A percentile compares a stretch with the other conserved stretches of the same genome.
Evolutionary conservation across 2,888 invertebrate genomes (phyloP).

Genomic region (Tachina lurida): DNA sequence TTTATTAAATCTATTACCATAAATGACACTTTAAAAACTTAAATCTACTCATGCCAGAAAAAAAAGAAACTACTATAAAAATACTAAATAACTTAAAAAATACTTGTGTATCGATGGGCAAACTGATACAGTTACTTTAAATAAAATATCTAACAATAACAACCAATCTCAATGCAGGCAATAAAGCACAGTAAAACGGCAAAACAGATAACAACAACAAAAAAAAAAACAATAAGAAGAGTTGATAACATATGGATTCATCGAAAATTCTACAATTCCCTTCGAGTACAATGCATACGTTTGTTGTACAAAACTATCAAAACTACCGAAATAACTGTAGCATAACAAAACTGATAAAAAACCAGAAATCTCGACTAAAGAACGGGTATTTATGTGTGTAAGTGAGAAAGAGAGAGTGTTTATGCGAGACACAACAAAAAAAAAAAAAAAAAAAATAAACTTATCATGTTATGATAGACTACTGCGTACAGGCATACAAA

Average conservation of each 20-base stretch:
- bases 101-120: conserved; percentile 16
- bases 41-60: conserved; percentile 1
- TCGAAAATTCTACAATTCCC: conserved; percentile 57
- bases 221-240: neutral
- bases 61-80: neutral
- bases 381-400: neutral
- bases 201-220: neutral
- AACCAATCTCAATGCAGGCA: neutral
- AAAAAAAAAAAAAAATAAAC: conserved; percentile 4
- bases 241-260: conserved; percentile 56
- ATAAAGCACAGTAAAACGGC: neutral
- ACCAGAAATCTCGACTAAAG: neutral
- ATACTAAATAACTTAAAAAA: neutral
- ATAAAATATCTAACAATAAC: conserved; percentile 38
- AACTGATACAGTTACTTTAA: conserved; percentile 46
- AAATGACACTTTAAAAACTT: conserved; percentile 34
- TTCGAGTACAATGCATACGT: conserved; percentile 34
- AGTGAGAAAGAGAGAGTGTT: neutral
- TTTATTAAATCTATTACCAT: conserved; percentile 21
- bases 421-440: neutral
- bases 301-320: neutral
- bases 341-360: conserved; percentile 4
- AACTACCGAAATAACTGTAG: neutral
- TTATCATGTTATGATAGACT: conserved; percentile 19
- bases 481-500: neutral